These are phyloP conservation scores for Rana temporaria DNA, from an alignment of 2,113 vertebrate species.

Conservation along the genomic window DNA sequence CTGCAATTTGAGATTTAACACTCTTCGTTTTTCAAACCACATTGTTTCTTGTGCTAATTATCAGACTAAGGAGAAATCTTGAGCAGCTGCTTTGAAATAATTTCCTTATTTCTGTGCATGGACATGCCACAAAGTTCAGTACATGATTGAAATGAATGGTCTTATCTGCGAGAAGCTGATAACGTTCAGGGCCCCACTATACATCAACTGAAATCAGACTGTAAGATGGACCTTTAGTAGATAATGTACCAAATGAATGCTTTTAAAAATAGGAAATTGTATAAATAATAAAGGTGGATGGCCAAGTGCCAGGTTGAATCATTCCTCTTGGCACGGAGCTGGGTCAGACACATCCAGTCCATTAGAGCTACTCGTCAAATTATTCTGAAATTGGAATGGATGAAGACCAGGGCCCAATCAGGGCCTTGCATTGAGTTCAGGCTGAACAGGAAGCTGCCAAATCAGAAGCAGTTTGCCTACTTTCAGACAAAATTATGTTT, in stretches of 20 bases:
- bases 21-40: too few species aligned
- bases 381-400: slow-evolving; percentile 10
- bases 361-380: slow-evolving; percentile 16
- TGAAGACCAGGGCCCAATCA: slow-evolving; percentile 10
- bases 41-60: too few species aligned
- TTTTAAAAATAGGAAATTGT: background rate
- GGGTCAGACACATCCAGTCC: background rate
- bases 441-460: background rate
- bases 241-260: background rate
- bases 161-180: too few species aligned
- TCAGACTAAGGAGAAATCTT: too few species aligned
- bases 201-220: background rate
- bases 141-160: too few species aligned
- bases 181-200: background rate
- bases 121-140: too few species aligned
- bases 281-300: slow-evolving; percentile 16
- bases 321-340: background rate
- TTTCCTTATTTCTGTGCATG: too few species aligned
- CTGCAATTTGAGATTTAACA: too few species aligned
- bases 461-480: too few species aligned
- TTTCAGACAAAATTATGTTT: too few species aligned
- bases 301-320: background rate
- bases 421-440: background rate
- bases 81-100: too few species aligned
- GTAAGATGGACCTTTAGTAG: too few species aligned